Evolutionary conservation across 2,888 invertebrate genomes (phyloP), one percentile per base, ranked within the genome.

Genomic region (Bellardia pandia): DNA sequence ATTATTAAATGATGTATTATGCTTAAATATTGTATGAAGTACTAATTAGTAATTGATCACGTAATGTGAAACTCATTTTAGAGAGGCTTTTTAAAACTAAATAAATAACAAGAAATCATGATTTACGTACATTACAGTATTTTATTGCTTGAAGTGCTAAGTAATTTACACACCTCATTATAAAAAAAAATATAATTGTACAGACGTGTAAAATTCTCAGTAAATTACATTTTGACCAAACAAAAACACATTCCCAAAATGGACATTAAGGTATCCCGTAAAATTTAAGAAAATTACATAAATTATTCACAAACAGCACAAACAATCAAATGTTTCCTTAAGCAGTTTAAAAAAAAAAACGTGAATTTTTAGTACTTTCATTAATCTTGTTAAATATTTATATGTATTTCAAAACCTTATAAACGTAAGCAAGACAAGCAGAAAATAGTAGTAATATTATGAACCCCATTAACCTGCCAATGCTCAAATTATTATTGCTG

Each of bases 31-130:
- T 3, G 37, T 5, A 64, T 53, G 30, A 14, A 5, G 2, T 51
- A 16, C 16, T 6, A 14, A 14, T n/a, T 66, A n/a, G 53, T 66
- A 77, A 77, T 66, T 56, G 42, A 77, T 66, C 77, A 77, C 77
- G 66, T 77, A 77, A 68, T 14, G 53, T 23, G 23, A 64, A 64
- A 64, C 23, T 64, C 64, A 76, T 77, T 66, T 45, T 42, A 33
- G 11, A 37, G n/a, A 1, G 16, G 64, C n/a, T 42, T 37, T 66
- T 53, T 23, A 16, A 56, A 16, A 56, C 2, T 5, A 56, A 9
- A 9, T 3, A 56, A 2, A 9, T 2, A 56, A 56, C 2, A 23
- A 56, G 8, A 9, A 23, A 56, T 23, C 7, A 23, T 23, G 9
- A 23, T 56, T 51, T n/a, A 51, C 13, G 6, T 13, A 51, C n/a